Conservation (phyloP, 30 jellyfish, hydroid and myxozoan species). For the Aurelia coerulea region DNA sequence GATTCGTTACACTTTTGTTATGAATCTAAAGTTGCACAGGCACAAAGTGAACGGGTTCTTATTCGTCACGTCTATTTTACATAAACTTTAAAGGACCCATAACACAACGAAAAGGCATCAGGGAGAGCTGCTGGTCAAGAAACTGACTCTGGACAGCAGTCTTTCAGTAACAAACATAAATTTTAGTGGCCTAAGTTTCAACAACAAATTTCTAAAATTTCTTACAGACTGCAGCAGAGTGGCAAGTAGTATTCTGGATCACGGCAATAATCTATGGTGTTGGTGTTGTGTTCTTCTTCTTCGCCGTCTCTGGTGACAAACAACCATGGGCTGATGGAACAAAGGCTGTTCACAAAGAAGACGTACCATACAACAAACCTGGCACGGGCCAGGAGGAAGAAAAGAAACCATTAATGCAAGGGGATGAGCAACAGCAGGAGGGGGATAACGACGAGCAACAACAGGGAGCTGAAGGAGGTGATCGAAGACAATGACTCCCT, state of each 20-base stretch:
- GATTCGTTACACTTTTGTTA: too few species aligned
- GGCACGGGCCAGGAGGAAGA: slow-evolving; percentile 60
- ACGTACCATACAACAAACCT: slow-evolving; percentile 59
- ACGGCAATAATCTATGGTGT: slow-evolving; percentile 91
- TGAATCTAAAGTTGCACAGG: too few species aligned
- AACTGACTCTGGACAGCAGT: too few species aligned
- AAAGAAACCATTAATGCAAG: slow-evolving; percentile 48
- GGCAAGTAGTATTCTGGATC: slow-evolving; percentile 99
- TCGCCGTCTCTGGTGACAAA: slow-evolving; percentile 96
- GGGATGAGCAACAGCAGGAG: slow-evolving; percentile 13
- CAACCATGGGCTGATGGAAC: slow-evolving; percentile 99
- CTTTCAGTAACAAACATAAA: too few species aligned
- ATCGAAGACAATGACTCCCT: slow-evolving; percentile 17
- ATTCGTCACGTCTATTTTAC: too few species aligned
- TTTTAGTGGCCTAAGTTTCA: too few species aligned
- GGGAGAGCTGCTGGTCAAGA: too few species aligned
- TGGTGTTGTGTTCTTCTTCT: slow-evolving; percentile 94
- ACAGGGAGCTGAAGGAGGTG: slow-evolving; percentile 26
- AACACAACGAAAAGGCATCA: too few species aligned
- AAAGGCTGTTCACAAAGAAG: slow-evolving; percentile 62
- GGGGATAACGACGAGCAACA: slow-evolving; percentile 37
- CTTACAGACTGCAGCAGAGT: slow-evolving; percentile 97
- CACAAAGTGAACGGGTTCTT: too few species aligned
- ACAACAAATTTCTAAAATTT: too few species aligned
- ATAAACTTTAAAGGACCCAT: too few species aligned